A percentile compares a stretch with the other conserved stretches of the same genome.
phyloP scores from a whole-genome alignment of 1,140 invertebrate species.

The Pristionchus pacificus region DNA sequence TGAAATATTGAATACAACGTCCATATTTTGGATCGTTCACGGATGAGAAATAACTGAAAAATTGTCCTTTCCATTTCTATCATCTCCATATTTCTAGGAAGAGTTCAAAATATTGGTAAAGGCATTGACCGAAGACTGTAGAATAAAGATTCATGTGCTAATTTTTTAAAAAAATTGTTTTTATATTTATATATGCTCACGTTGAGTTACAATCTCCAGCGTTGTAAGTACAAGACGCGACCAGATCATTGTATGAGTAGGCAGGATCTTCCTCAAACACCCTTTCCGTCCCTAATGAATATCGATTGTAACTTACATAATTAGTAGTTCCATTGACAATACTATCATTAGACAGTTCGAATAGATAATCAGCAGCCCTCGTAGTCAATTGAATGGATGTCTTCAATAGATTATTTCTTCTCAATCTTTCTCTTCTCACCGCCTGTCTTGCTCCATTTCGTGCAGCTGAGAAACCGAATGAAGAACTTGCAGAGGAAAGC shows the following conservation, averaged over 20 bases:
- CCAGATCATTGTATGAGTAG: slow-evolving; percentile 36
- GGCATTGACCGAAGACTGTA: slow-evolving; percentile 34
- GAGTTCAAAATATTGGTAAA: too few species aligned
- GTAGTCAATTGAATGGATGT: not conserved
- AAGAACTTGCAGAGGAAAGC: not conserved
- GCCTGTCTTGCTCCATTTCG: not conserved
- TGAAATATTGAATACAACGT: too few species aligned
- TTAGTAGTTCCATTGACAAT: not conserved
- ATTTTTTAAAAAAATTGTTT: slow-evolving; percentile 1
- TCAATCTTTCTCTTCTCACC: not conserved
- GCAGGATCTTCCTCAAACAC: not conserved
- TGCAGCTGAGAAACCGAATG: not conserved
- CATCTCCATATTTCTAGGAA: too few species aligned
- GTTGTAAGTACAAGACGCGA: slow-evolving; percentile 42
- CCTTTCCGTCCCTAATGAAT: not conserved
- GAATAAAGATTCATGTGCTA: slow-evolving; percentile 31
- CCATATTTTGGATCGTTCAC: too few species aligned
- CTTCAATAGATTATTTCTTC: not conserved
- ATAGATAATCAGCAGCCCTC: not conserved
- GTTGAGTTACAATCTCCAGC: slow-evolving; percentile 29
- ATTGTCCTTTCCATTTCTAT: too few species aligned
- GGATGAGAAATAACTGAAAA: too few species aligned
- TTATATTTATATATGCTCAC: too few species aligned
- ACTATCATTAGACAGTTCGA: not conserved
- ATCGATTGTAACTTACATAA: not conserved